A percentile compares a stretch with the other conserved stretches of the same genome.
Conservation (phyloP, 2,113 vertebrate species). For the Pelodiscus sinensis region DNA sequence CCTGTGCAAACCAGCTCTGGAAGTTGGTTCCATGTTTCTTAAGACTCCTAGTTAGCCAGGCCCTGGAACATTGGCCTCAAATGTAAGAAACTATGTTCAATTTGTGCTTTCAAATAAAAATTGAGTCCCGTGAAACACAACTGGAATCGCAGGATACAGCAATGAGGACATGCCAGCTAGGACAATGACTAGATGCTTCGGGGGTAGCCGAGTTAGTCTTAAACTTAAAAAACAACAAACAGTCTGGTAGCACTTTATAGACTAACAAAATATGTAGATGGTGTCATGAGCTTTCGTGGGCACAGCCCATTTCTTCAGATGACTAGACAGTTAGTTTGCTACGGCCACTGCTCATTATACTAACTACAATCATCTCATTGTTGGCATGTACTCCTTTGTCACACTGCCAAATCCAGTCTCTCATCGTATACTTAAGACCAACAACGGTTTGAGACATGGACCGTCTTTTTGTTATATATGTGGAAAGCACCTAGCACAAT, state of each 20-base stretch:
- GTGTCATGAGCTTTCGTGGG: no score
- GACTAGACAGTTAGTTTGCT: no score
- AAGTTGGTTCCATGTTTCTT: neutral
- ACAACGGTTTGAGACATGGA: neutral
- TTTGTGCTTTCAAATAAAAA: neutral
- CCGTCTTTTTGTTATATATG: accelerated
- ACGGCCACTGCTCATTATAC: neutral
- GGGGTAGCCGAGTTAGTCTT: no score
- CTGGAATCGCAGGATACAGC: neutral
- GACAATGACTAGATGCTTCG: no score
- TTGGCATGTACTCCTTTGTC: neutral
- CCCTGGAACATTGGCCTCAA: neutral
- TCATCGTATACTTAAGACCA: neutral
- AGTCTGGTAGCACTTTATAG: no score
- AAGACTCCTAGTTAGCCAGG: neutral
- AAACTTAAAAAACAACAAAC: no score
- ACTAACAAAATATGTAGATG: no score
- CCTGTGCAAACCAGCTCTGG: neutral
- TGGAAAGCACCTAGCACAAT: neutral
- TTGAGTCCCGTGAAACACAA: neutral
- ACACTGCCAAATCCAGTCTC: neutral
- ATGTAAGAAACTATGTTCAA: neutral
- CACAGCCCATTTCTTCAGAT: no score
- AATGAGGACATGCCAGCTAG: neutral
- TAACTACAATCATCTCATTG: neutral